Evolutionary conservation across 2,888 invertebrate species (phyloP), one percentile per base, ranked within the genome.

Genomic region (Lottia scabra): DNA sequence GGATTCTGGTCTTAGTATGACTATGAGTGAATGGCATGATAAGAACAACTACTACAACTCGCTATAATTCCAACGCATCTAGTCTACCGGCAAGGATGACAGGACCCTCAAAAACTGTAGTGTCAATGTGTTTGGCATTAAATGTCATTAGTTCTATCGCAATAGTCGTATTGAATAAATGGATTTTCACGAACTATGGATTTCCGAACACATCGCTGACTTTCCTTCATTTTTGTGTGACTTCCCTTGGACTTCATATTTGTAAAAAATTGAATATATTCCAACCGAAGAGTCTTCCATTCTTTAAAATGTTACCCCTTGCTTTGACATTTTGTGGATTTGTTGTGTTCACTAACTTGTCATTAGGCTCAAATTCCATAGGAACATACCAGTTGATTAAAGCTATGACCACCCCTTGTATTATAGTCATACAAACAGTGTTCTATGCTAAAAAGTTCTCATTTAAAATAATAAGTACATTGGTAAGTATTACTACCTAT

Each of bases 301-400:
- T 92, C 8, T 79, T 85, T 63, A 89, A 91, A 30, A 91, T 92
- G 90, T 65, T 92, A 6, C 89, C 91, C 0, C 88, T 92, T 48
- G 91, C 92, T 0, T 77, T 91, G 74, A 90, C 91, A 23, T 92
- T 92, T 79, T 92, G 92, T 81, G 92, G 92, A 19, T 92, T 92
- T 81, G 92, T 92, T 26, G 92, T 92, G 5, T 88, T 92, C 69
- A 92, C 92, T 12, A 92, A 92, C 83, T 85, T 92, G 15, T 92
- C 92, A 66, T 84, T 92, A 48, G 91, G 92, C 65, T 88, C 90
- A 70, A 92, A 92, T 79, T 91, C 92, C 0, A 91, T 92, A 15
- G 92, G 92, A 13, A 92, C 92, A 3, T 92, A 92, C 84, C 92
- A 92, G 85, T 87, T 92, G 16, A 90, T 91, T 5, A 92, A 92